Evolutionary conservation across 64 coral and sea anemone species (phyloP), one percentile per base, ranked within the genome.

Genomic region (Pachyseris speciosa): DNA sequence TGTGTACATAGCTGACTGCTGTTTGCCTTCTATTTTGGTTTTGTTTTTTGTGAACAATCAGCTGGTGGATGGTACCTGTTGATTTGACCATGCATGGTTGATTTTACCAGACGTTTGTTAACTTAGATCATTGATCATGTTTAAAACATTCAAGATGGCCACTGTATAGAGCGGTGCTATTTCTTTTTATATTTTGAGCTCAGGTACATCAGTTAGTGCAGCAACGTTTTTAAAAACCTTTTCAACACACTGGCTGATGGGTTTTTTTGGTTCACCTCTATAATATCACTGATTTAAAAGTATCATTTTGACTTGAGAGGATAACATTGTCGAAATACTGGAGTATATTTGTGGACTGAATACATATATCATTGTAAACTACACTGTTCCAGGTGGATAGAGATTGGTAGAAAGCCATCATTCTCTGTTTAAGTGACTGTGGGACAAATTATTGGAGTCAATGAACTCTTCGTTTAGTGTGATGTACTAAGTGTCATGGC

Each of bases 101-200:
- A 40, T 41, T 39, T 60, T 57, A 60, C 53, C 76, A 36, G 76
- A 53, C 76, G 61, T 80, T 80, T 80, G 31, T 37, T 60, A 26
- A 57, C 76, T 80, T 59, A 80, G 76, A 57, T 80, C 76, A 80
- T 61, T 80, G 76, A 61, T 80, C 51, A 60, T 80, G 52, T 80
- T 80, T 80, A 60, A 60, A 80, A 57, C 51, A 80, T 80, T 52
- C 52, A 80, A 80, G 22, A 80, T 80, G 76, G 76, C 76, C 49
- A 58, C 52, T 60, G 50, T 60, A 57, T 61, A 80, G 76, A 59
- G 52, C 61, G 76, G 4, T 26, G 58, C 24, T 26, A 61, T 24
- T 61, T 61, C 39, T 78, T 17, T 20, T 78, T 5, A 37, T 78
- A 22, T 61, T 57, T 33, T 80, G 76, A 24, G 52, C 76, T 80